phyloP scores from a whole-genome alignment of 2,888 invertebrate genomes.

The Coleophora deauratella region DNA sequence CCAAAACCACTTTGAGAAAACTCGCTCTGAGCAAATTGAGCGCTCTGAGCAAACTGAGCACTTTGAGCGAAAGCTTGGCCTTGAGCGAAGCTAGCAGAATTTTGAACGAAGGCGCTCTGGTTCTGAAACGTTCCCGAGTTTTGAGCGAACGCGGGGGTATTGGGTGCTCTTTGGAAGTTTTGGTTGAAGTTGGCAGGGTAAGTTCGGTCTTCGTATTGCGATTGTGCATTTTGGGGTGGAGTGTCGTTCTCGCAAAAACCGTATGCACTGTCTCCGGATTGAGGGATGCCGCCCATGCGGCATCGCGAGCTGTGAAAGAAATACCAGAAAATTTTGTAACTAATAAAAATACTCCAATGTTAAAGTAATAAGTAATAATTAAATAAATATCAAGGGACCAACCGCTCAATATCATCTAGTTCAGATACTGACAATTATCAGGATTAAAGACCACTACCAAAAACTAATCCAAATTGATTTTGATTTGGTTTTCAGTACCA shows the following conservation, averaged over 20 bases:
- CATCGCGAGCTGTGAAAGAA: constrained; percentile 62
- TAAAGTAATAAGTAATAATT: too few species aligned
- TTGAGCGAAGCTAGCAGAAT: constrained; percentile 16
- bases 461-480: too few species aligned
- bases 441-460: too few species aligned
- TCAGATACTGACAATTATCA: too few species aligned
- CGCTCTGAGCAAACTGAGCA: constrained; percentile 3
- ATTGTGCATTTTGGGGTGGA: constrained; percentile 24
- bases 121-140: constrained; percentile 8
- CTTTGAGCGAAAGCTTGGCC: constrained; percentile 17
- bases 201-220: constrained; percentile 34
- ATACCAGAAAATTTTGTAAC: too few species aligned
- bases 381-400: too few species aligned
- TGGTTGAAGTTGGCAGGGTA: constrained; percentile 32
- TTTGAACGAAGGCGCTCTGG: constrained; percentile 19
- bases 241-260: constrained; percentile 77
- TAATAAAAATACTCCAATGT: too few species aligned
- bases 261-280: constrained; percentile 84
- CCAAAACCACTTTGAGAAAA: constrained; percentile 68
- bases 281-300: constrained; percentile 79
- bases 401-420: too few species aligned
- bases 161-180: constrained; percentile 18
- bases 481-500: too few species aligned
- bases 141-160: constrained; percentile 16
- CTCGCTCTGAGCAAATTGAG: constrained; percentile 17